Base-by-base conservation (phyloP, 2,888 invertebrate genomes). In the Phaonia tiefii region DNA sequence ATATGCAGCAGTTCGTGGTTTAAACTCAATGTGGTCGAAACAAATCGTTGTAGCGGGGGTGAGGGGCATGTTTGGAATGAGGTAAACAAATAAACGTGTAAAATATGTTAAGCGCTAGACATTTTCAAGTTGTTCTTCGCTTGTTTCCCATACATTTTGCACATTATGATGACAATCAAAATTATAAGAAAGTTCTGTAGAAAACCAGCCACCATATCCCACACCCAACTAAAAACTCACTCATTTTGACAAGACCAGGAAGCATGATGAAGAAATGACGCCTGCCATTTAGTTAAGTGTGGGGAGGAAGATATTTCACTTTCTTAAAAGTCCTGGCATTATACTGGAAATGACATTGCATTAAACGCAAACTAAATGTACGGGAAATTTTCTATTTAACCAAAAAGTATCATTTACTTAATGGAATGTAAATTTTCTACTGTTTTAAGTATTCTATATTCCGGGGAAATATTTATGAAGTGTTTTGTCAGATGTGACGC, bases 361-460 rank as follows among this genome's bases (percentile, higher is more conserved):
- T 75, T 77, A 73, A 74, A 82, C 75, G 58, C 77, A 67, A 79
- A 75, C 77, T 75, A 80, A 78, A 80, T 80, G 75, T 76, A 75
- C 82, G 67, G 80, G 70, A 75, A 80, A 75, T 69, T 66, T 72
- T 78, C 69, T 58, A 78, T 81, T 81, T 75, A 71, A 63, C 4
- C 8, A 31, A 65, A 75, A 71, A 73, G 75, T 75, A 72, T 83
- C 71, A 80, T 83, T 83, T 80, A 80, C 72, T 79, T 83, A 80
- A 80, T 83, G 82, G 77, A 75, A 80, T 83, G 77, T 71, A 83
- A 80, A 83, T 82, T 74, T 79, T 71, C 25, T 56, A 20, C n/a
- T 39, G 4, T 20, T 46, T 13, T 58, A n/a, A 5, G 20, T 13
- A 42, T 63, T 63, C 42, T 63, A 42, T 20, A n/a, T 31, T 73